A percentile compares a stretch with the other conserved stretches of the same genome.
phyloP scores from a whole-genome alignment of 2,113 vertebrate species.

The Alosa alosa region DNA sequence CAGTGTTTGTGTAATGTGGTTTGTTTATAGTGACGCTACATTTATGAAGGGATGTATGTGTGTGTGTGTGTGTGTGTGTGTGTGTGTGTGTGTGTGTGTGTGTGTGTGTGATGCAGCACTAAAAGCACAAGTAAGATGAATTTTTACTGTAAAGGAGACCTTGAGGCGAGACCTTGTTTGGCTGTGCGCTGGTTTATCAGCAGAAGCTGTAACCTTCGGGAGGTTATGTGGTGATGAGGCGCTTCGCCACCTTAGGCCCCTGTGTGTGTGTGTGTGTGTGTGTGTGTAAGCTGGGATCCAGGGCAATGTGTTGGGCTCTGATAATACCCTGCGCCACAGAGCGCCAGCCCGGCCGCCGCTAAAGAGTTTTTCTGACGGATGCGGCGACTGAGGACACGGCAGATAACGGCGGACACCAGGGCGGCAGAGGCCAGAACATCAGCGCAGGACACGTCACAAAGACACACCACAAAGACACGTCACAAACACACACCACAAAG shows the following conservation, averaged over 20 bases:
- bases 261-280: too few species aligned
- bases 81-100: too few species aligned
- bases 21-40: neutral
- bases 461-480: neutral
- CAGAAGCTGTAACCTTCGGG: slow-evolving; percentile 36
- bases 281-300: neutral
- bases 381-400: neutral
- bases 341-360: neutral
- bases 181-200: slow-evolving; percentile 15
- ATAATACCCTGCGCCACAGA: slow-evolving; percentile 29
- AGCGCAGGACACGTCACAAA: neutral
- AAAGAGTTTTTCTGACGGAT: neutral
- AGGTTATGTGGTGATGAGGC: slow-evolving; percentile 4
- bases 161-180: slow-evolving; percentile 25
- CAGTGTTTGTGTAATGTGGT: neutral
- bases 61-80: neutral
- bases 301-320: slow-evolving; percentile 46
- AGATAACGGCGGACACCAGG: slow-evolving; percentile 12
- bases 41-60: neutral
- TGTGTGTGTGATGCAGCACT: neutral
- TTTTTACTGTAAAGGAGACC: slow-evolving; percentile 19
- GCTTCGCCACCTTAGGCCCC: neutral
- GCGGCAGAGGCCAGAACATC: neutral
- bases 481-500: neutral
- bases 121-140: slow-evolving; percentile 2